Evolutionary conservation across 2,113 vertebrate genomes (phyloP).

Genomic region (Tamias sibiricus): DNA sequence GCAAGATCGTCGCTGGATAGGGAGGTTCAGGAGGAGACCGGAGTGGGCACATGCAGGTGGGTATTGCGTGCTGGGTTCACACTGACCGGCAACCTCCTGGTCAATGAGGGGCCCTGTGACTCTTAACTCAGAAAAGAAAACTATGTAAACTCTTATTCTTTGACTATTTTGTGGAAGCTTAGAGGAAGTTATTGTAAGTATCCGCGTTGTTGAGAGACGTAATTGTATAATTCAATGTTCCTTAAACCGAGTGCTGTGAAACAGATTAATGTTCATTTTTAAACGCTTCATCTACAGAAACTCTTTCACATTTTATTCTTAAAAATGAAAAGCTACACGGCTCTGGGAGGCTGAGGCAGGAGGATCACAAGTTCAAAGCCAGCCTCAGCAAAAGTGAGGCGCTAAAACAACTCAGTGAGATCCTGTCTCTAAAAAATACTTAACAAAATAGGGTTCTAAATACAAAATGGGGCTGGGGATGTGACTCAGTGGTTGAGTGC

Average conservation of each 20-base stretch:
- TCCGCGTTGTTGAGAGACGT: neutral
- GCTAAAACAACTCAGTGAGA: no score
- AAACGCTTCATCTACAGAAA: neutral
- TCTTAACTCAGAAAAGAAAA: neutral
- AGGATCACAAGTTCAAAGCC: no score
- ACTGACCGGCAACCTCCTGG: neutral
- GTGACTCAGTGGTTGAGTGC: no score
- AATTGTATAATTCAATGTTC: fast-evolving
- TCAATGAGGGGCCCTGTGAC: neutral
- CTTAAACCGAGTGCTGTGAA: no score
- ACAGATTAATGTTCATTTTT: neutral
- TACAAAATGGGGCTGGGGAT: no score
- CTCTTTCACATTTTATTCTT: neutral
- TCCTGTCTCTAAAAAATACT: no score
- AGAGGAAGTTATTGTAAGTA: neutral
- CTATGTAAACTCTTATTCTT: neutral
- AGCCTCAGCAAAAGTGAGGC: no score
- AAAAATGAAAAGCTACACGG: no score
- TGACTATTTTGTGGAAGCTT: neutral
- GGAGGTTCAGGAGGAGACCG: neutral
- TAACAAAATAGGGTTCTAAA: no score
- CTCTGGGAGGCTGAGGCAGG: no score
- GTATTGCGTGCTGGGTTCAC: neutral
- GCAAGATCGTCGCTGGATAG: no score
- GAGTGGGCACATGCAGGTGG: no score